Base-by-base conservation (phyloP, 2,113 vertebrate species). In the Trichomycterus rosablanca region DNA sequence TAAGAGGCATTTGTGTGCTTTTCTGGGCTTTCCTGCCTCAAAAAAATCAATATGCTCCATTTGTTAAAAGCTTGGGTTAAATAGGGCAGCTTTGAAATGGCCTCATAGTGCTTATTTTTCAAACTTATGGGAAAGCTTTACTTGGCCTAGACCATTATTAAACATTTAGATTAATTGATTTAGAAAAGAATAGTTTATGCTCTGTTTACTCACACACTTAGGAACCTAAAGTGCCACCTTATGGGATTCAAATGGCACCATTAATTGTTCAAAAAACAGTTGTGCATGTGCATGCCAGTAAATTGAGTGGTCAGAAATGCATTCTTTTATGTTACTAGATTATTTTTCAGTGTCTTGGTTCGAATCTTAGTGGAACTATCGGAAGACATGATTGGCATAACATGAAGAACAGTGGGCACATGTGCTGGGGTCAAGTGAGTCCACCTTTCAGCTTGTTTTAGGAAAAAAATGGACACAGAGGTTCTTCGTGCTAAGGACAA, bases 1-100 rank as follows among this genome's bases (percentile, higher is more conserved):
- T 72, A 59, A 74, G 67, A 34, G 48, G 61, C 51, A 63, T 76
- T 80, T 81, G 24, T 39, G 35, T 57, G 55, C 63, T 69, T 73
- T 66, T 67, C 46, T 53, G 18, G 49, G 60, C 55, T 62, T 74
- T 66, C 42, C 61, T 20, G 19, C 45, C 44, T 7, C 24, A 63
- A 50, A 49, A 53, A 78, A 72, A 66, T 76, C 68, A 77, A 68
- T 74, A 70, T 24, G 37, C 30, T n/a, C 57, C 50, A 70, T 68
- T 70, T 73, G 52, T 61, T 63, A 40, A 67, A 40, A 22, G 37
- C 49, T 32, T 42, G 53, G 52, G 52, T 63, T 71, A 59, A 71
- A 70, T 24, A 43, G 11, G 45, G 18, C 10, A 52, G 39, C 44
- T 67, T 54, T 30, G 30, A 61, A 69, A 69, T 62, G 30, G 46